Base-by-base conservation (phyloP, 2,888 invertebrate species). In the Hesperia comma region DNA sequence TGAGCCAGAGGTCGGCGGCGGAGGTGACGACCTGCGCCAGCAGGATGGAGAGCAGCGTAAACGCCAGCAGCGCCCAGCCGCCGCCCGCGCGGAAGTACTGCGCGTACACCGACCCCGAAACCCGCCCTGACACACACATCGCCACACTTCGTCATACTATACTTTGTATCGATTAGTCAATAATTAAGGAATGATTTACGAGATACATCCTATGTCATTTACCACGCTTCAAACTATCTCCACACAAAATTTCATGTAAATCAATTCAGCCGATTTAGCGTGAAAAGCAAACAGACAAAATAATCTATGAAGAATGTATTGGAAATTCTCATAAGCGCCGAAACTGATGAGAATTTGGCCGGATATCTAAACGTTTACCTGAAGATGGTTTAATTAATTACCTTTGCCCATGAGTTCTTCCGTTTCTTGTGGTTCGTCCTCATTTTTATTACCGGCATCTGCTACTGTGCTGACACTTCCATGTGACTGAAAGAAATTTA, bases 1-100 rank as follows among this genome's bases (percentile, higher is more conserved):
- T 95, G 0, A 97, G 93, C 96, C 96, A 97, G 79, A 96, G 95
- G 83, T 97, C 97, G 57, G 94, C 93, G 61, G 95, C 93, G 53
- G 96, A 96, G 67, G 95, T 95, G 61, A 95, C 86, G 21, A 94
- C 81, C 86, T 97, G 97, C 5, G 96, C 96, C 7, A 95, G 72
- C 19, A 96, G 71, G 63, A 95, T 91, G 46, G 94, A 83, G 0
- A 95, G 32, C 0, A 94, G 33, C 5, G 96, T 93, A 8, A 94
- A 75, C 0, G 93, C 33, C 19, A 96, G 82, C 57, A 94, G 81
- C 7, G 90, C 79, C 76, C 93, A 85, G 26, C 94, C 93, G 4
- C 94, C 95, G 58, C 97, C 97, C 4, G 96, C 94, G 68, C 90
- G 93, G 80, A 96, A 95, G 85, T 97, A 97, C 71, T 94, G 88